Evolutionary conservation across 2,888 invertebrate genomes (phyloP), one percentile per base, ranked within the genome.

Genomic region (Megastigmus dorsalis): DNA sequence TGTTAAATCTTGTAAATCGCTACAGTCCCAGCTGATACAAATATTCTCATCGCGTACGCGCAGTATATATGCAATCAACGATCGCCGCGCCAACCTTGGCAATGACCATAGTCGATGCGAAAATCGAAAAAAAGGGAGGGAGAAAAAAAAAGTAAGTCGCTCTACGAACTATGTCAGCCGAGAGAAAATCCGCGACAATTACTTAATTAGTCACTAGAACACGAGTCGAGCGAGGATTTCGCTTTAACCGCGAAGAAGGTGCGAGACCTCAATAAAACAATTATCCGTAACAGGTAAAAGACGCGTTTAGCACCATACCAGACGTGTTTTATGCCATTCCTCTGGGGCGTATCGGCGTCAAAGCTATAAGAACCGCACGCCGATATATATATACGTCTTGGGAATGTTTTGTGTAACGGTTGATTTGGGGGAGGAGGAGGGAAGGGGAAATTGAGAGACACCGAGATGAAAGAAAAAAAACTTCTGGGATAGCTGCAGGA

Each of bases 231-330:
- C 20, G 1, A n/a, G n/a, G n/a, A n/a, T n/a, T n/a, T n/a, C n/a
- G n/a, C n/a, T n/a, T n/a, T n/a, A n/a, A n/a, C n/a, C 18, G 30
- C 52, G 33, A 20, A 26, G 50, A 23, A 36, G 26, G n/a, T n/a
- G n/a, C n/a, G n/a, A 73, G 66, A 67, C 74, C 68, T 57, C n/a
- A 57, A 74, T 74, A 62, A 48, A 68, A 68, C 55, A 41, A 74
- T 74, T 63, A 69, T 36, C 26, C 38, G 26, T 6, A 10, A n/a
- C 50, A 9, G 9, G n/a, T 4, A 20, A 13, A 30, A 45, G 63
- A 26, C 18, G 18, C 48, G 28, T 20, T 38, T 43, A n/a, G 5
- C 43, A 7, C 18, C n/a, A n/a, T n/a, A n/a, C n/a, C n/a, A 52
- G 6, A 52, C 33, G 36, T 52, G 23, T 38, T 70, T 55, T 62